phyloP scores from a whole-genome alignment of 2,888 invertebrate genomes.

The Ectropis crepuscularia region DNA sequence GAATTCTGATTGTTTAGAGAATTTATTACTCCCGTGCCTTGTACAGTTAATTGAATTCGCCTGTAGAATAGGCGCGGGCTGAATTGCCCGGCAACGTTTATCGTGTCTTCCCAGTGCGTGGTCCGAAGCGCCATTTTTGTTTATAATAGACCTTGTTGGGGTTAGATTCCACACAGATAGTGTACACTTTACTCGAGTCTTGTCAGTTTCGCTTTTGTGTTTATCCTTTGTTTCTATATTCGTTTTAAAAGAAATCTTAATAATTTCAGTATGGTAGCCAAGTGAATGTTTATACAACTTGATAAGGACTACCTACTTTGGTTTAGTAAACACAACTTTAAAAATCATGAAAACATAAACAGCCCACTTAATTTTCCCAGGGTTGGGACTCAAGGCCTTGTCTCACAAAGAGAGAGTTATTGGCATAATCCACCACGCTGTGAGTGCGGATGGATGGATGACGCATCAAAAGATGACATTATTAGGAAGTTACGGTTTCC shows the following conservation, averaged over 20 bases:
- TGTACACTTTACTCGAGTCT: constrained; percentile 2
- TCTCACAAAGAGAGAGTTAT: no score
- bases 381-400: no score
- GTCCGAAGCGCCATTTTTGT: constrained; percentile 63
- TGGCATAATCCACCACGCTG: no score
- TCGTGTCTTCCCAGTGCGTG: constrained; percentile 74
- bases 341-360: no score
- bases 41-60: constrained; percentile 84
- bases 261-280: no score
- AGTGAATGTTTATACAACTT: no score
- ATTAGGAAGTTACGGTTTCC: no score
- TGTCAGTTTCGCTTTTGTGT: constrained; percentile 9
- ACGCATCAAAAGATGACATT: no score
- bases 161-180: constrained; percentile 41
- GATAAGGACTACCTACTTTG: no score
- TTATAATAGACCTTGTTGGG: constrained; percentile 50
- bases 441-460: no score
- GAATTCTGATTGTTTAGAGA: constrained; percentile 85
- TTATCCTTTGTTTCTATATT: neutral
- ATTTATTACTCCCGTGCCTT: constrained; percentile 84
- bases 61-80: constrained; percentile 79
- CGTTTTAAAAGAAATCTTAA: constrained; percentile 7
- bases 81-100: constrained; percentile 75
- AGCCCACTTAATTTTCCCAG: no score
- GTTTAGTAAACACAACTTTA: no score